phyloP scores from a whole-genome alignment of 2,797 vertebrate species.

The Cynodonichthys magdalenae region DNA sequence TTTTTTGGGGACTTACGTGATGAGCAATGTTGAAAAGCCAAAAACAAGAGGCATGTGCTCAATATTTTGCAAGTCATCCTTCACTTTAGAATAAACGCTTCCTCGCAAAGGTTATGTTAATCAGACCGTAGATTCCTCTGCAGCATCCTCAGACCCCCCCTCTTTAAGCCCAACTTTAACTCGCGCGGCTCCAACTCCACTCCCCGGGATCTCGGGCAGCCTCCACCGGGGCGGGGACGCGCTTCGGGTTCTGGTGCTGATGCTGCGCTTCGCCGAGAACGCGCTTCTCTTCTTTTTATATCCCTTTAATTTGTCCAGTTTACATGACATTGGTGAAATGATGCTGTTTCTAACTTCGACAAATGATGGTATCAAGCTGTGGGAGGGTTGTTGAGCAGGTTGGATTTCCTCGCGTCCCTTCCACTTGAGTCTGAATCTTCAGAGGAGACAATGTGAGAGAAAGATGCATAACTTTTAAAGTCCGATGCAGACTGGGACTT shows the following conservation, averaged over 20 bases:
- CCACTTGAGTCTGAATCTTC: conserved; percentile 22
- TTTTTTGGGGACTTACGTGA: conserved; percentile 82
- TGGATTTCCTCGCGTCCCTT: conserved; percentile 18
- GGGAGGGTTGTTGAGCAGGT: not conserved
- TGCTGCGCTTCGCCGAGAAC: conserved; percentile 78
- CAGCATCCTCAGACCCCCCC: conserved; percentile 69
- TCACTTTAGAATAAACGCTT: conserved; percentile 64
- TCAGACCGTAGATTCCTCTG: conserved; percentile 61
- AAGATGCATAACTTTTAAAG: conserved; percentile 41
- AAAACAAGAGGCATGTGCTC: conserved; percentile 80
- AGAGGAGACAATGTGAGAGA: conserved; percentile 21
- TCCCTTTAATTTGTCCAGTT: conserved; percentile 50
- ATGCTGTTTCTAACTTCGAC: not conserved
- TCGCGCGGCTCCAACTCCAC: conserved; percentile 80
- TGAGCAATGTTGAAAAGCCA: conserved; percentile 79
- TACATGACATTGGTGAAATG: conserved; percentile 25
- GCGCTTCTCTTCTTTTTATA: conserved; percentile 69
- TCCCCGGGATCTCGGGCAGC: conserved; percentile 77
- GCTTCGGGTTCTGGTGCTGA: conserved; percentile 74
- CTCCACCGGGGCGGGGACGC: conserved; percentile 78
- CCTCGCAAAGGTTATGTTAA: conserved; percentile 58
- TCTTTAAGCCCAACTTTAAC: conserved; percentile 77
- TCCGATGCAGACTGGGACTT: conserved; percentile 11
- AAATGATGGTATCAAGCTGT: conserved; percentile 10
- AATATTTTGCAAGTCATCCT: conserved; percentile 83